Evolutionary conservation across 2,113 vertebrate genomes (phyloP).

Genomic region (Tragelaphus scriptus): DNA sequence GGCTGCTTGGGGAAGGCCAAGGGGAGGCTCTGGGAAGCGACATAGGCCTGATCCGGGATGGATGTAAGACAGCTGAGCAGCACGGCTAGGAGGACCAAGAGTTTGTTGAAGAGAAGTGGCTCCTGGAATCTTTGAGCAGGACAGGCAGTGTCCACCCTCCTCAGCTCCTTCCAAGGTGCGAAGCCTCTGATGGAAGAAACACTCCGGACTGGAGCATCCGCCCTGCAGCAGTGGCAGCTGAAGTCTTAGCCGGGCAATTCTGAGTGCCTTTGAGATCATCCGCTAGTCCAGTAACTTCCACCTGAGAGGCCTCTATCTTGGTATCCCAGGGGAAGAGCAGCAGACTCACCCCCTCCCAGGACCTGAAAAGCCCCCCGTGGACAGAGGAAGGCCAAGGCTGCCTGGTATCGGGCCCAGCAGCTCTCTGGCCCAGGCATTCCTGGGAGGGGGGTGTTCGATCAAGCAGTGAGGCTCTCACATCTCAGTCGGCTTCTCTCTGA

Average conservation of each 20-base stretch:
- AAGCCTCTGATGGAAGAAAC: no score
- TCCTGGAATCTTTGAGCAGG: neutral
- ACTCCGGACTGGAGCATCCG: rapidly evolving
- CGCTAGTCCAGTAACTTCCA: rapidly evolving
- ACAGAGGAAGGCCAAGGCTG: neutral
- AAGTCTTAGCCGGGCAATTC: neutral
- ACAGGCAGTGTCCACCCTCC: no score
- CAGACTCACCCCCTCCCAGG: neutral
- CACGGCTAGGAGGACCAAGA: neutral
- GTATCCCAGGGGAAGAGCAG: neutral
- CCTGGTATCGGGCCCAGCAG: rapidly evolving
- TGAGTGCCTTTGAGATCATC: neutral
- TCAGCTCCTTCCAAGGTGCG: neutral
- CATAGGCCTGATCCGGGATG: neutral
- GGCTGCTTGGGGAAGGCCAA: neutral
- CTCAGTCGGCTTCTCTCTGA: neutral
- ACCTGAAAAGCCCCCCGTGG: rapidly evolving
- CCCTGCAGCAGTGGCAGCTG: rapidly evolving
- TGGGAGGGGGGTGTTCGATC: rapidly evolving
- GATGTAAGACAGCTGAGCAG: neutral
- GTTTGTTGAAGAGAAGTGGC: neutral
- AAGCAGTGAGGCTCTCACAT: rapidly evolving
- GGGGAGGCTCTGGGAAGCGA: neutral
- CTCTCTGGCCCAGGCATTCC: rapidly evolving
- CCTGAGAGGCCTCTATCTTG: rapidly evolving